A percentile compares a stretch with the other conserved stretches of the same genome.
Conservation (phyloP, 1,140 invertebrate species). For the Heliothis subflexa region DNA sequence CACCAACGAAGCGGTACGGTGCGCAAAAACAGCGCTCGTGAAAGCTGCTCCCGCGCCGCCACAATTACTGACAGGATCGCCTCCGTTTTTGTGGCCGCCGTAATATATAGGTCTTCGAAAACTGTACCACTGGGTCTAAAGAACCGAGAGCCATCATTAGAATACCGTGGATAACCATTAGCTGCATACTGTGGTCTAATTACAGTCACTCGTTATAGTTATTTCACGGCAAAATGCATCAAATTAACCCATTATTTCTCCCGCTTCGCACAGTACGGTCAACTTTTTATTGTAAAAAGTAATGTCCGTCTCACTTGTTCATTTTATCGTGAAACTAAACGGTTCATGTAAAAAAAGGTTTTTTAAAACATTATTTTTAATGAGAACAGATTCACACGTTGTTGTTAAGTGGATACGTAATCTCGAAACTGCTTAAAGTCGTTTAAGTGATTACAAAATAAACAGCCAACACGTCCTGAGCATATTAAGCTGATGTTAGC, state of each 20-base stretch:
- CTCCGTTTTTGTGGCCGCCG: constrained; percentile 29
- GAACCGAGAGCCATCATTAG: constrained; percentile 52
- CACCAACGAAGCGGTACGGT: constrained; percentile 25
- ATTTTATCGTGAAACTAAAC: constrained; percentile 37
- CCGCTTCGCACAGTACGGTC: constrained; percentile 36
- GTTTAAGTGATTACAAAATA: constrained; percentile 1
- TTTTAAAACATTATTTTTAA: constrained; percentile 26
- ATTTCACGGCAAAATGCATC: constrained; percentile 57
- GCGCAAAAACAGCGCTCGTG: constrained; percentile 18
- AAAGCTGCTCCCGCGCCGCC: constrained; percentile 13
- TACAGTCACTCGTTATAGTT: constrained; percentile 43
- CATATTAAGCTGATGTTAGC: background rate
- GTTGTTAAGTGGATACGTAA: constrained; percentile 18
- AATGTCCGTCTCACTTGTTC: constrained; percentile 32
- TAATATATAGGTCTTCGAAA: constrained; percentile 45
- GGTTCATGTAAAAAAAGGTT: constrained; percentile 1
- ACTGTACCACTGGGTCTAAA: constrained; percentile 36
- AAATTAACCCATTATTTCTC: constrained; percentile 58
- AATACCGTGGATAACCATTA: constrained; percentile 53
- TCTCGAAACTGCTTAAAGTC: background rate
- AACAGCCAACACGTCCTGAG: background rate
- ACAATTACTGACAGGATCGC: constrained; percentile 35
- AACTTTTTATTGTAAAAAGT: constrained; percentile 49
- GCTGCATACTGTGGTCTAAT: constrained; percentile 48
- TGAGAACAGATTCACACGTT: constrained; percentile 21